phyloP scores from a whole-genome alignment of 2,113 vertebrate genomes.

The Peromyscus polionotus region DNA sequence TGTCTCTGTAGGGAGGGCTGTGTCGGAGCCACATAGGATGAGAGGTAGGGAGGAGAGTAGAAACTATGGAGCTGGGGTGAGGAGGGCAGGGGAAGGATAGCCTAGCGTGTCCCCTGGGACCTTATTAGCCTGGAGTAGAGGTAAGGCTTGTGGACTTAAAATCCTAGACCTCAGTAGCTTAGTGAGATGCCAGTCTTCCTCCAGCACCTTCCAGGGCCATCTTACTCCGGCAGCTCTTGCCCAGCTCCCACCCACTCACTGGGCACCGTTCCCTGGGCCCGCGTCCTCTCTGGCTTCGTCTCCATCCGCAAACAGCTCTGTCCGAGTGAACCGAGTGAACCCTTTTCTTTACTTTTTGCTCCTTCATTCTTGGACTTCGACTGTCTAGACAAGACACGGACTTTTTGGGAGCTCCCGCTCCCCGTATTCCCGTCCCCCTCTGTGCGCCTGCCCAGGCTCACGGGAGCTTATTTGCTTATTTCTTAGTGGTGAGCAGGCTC shows the following conservation, averaged over 20 bases:
- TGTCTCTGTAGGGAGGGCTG: neutral
- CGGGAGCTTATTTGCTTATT: fast-evolving
- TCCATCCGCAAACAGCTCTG: fast-evolving
- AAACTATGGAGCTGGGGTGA: neutral
- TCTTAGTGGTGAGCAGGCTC: neutral
- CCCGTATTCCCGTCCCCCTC: neutral
- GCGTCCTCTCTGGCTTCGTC: neutral
- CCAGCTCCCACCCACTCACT: neutral
- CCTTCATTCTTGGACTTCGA: neutral
- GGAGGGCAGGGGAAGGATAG: neutral
- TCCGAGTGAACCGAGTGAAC: neutral
- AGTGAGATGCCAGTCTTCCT: neutral
- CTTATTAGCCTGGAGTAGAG: neutral
- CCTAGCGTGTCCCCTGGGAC: neutral
- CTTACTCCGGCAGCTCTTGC: neutral
- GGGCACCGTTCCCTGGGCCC: fast-evolving
- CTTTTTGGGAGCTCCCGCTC: neutral
- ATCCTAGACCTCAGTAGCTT: neutral
- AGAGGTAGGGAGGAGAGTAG: neutral
- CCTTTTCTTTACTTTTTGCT: neutral
- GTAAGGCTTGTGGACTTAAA: neutral
- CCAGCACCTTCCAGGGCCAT: neutral
- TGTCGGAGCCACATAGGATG: neutral
- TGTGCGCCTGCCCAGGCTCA: neutral
- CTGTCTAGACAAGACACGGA: neutral